A percentile compares a stretch with the other conserved stretches of the same genome.
phyloP scores from a whole-genome alignment of 37 sponge, comb jelly and placozoan genomes.

The Axinella damicornis region DNA sequence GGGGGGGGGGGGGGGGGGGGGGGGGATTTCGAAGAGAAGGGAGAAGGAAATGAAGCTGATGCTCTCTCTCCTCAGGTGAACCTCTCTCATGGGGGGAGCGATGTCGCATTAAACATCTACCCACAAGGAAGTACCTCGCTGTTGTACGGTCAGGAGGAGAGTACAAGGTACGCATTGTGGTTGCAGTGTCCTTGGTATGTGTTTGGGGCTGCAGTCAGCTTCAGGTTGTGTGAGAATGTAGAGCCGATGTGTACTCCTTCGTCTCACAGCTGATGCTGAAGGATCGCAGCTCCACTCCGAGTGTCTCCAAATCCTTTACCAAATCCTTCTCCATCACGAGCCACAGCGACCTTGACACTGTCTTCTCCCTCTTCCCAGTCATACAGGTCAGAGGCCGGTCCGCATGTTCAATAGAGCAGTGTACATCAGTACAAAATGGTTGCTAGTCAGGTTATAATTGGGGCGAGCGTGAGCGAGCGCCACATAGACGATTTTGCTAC shows the following conservation, averaged over 20 bases:
- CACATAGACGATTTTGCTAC: too few relatives aligned
- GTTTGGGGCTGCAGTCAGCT: too few relatives aligned
- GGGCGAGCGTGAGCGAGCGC: too few relatives aligned
- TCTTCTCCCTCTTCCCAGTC: slow-evolving; percentile 68
- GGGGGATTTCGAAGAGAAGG: too few relatives aligned
- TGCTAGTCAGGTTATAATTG: too few relatives aligned
- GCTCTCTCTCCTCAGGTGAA: slow-evolving; percentile 36
- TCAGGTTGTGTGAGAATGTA: too few relatives aligned
- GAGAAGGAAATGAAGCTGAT: too few relatives aligned
- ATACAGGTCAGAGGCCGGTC: slow-evolving; percentile 58
- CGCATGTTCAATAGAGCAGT: too few relatives aligned
- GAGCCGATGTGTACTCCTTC: too few relatives aligned
- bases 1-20: neutral
- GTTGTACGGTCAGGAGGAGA: slow-evolving; percentile 24
- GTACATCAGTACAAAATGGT: too few relatives aligned
- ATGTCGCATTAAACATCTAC: slow-evolving; percentile 78
- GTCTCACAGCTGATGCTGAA: slow-evolving; percentile 2
- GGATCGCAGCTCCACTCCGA: neutral
- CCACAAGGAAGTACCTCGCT: slow-evolving; percentile 77
- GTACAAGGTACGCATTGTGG: slow-evolving; percentile 21
- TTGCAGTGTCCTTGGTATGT: too few relatives aligned
- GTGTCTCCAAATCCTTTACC: neutral
- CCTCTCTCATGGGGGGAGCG: slow-evolving; percentile 74
- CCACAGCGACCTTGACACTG: slow-evolving; percentile 44
- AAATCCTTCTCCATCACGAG: neutral